Percentiles rank a stretch among this genome's conserved stretches.
These are phyloP conservation scores for Uria lomvia DNA, from an alignment of 2,113 vertebrate species.

Conservation along the genomic window DNA sequence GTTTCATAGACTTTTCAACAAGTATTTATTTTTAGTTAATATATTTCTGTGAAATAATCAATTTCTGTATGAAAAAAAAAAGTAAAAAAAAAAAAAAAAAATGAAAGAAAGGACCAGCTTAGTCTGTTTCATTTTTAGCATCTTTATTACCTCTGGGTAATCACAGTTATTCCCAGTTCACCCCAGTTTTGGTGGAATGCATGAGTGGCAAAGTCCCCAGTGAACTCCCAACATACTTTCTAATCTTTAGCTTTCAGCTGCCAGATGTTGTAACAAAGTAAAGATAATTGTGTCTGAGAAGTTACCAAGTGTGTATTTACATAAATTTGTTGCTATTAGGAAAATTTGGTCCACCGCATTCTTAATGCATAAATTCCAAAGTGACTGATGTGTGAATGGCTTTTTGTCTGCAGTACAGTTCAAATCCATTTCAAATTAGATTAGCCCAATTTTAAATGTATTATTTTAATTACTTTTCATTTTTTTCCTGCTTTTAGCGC, in stretches of 20 bases:
- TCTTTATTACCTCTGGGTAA: neutral
- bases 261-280: neutral
- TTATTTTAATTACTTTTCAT: neutral
- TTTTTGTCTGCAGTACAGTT: neutral
- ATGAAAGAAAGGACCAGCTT: neutral
- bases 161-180: neutral
- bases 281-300: neutral
- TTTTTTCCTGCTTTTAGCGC: neutral
- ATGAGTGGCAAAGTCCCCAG: neutral
- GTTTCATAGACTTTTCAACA: neutral
- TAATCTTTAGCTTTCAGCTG: neutral
- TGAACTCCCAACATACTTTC: neutral
- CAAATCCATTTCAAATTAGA: neutral
- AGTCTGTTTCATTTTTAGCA: neutral
- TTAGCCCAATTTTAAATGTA: neutral
- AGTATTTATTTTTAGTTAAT: neutral
- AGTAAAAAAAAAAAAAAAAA: neutral
- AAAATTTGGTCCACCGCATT: neutral
- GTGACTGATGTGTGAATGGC: neutral
- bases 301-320: neutral
- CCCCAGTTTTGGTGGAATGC: neutral
- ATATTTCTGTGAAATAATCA: neutral
- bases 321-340: neutral
- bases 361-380: neutral
- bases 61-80: neutral